Evolutionary conservation across 2,888 invertebrate species (phyloP), one percentile per base, ranked within the genome.

Genomic region (Stictocephala bisonia): DNA sequence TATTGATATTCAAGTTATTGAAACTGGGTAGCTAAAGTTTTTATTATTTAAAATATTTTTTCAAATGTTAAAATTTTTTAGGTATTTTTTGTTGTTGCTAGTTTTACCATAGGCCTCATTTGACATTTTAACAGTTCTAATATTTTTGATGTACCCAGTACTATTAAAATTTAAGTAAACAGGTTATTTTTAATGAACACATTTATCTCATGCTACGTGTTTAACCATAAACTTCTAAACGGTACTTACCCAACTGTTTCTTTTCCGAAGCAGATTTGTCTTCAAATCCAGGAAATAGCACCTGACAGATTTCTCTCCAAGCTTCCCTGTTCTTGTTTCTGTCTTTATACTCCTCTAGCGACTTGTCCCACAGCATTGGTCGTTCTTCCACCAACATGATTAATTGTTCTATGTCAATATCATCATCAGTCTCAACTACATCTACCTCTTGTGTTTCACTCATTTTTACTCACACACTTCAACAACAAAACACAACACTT

Each of bases 271-370:
- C 27, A 29, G 56, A 56, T 56, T 56, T 56, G 11, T 56, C 15
- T 1, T 56, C 56, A 29, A 56, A 56, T 56, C 13, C 29, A 15
- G 29, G 56, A 56, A n/a, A 56, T 56, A 56, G n/a, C n/a, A 24
- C 56, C 27, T 27, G 56, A 56, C 56, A 56, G 29, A 56, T 56
- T 29, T 56, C 22, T 56, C 29, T 56, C 56, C 29, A 56, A 29
- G 29, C 56, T 56, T 56, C 56, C 29, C 29, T 27, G 15, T 56
- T 56, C 26, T 51, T 51, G 26, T 51, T 22, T 51, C 51, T 51
- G 26, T 51, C 51, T 3, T 51, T 51, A 11, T 51, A 51, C 24
- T 51, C 26, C 3, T 51, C 51, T 4, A 26, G 20, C 6, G 24
- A 51, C 51, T 51, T 51, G 51, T 51, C 51, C 51, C 51, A 51